Percentiles rank a stretch among this genome's conserved stretches.
phyloP scores from a whole-genome alignment of 2,888 invertebrate species.

The Cheiracanthium punctorium region DNA sequence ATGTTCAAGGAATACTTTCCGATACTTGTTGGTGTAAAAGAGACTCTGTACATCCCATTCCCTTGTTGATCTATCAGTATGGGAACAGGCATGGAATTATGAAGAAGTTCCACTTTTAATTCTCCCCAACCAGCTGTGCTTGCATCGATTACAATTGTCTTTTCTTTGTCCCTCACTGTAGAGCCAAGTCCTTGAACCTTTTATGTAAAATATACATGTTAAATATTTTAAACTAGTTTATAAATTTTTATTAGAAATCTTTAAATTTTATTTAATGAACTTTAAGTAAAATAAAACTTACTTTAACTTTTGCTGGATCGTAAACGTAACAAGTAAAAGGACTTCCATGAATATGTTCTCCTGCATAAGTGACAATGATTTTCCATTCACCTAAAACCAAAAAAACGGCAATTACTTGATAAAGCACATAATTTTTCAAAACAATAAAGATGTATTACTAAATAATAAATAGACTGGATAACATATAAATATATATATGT shows the following conservation, averaged over 20 bases:
- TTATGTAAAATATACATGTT: no score
- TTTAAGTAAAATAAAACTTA: conserved; percentile 72
- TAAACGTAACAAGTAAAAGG: conserved; percentile 97
- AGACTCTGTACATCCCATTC: conserved; percentile 85
- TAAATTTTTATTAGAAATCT: no score
- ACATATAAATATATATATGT: no score
- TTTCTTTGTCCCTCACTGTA: conserved; percentile 46
- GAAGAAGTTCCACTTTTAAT: conserved; percentile 91
- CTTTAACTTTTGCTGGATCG: conserved; percentile 92
- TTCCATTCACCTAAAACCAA: conserved; percentile 85
- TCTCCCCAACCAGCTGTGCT: conserved; percentile 90
- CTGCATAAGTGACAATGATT: conserved; percentile 96
- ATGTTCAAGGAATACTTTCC: conserved; percentile 96
- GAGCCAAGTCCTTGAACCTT: conserved; percentile 51
- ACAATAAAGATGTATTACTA: no score
- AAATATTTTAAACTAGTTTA: background rate
- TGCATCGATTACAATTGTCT: conserved; percentile 83
- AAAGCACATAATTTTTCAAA: no score
- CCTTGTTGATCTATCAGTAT: conserved; percentile 83
- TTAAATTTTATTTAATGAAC: no score
- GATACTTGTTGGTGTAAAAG: conserved; percentile 93
- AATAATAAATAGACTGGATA: no score
- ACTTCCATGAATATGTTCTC: conserved; percentile 95
- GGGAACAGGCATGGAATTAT: conserved; percentile 84
- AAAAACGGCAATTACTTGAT: background rate